phyloP scores from a whole-genome alignment of 2,113 vertebrate species.

The Apodemus speciosus region DNA sequence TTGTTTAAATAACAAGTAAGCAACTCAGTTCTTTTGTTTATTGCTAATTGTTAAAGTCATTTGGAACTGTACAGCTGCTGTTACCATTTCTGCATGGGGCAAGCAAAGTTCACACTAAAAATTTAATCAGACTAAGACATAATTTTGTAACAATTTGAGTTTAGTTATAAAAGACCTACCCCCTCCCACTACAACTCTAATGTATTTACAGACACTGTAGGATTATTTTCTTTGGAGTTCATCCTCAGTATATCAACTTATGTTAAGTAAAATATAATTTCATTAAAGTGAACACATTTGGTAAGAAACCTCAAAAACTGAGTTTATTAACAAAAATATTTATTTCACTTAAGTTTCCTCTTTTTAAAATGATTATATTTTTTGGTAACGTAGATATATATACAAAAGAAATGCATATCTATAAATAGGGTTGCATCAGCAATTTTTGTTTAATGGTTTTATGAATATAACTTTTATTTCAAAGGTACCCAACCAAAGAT shows the following conservation, averaged over 20 bases:
- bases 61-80: constrained; percentile 65
- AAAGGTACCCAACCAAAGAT: constrained; percentile 51
- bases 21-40: constrained; percentile 70
- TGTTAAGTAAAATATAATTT: constrained; percentile 68
- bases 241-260: constrained; percentile 70
- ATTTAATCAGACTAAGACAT: constrained; percentile 63
- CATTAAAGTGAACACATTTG: constrained; percentile 64
- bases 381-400: constrained; percentile 34
- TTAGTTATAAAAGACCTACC: constrained; percentile 71
- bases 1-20: constrained; percentile 64
- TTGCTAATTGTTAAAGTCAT: constrained; percentile 69
- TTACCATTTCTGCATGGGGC: constrained; percentile 49
- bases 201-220: constrained; percentile 71
- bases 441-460: constrained; percentile 50
- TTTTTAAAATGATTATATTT: constrained; percentile 52
- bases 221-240: constrained; percentile 73
- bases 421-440: not conserved
- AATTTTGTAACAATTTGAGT: constrained; percentile 74
- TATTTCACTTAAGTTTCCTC: constrained; percentile 49
- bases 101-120: constrained; percentile 64
- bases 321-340: constrained; percentile 36
- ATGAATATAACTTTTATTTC: constrained; percentile 54
- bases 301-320: constrained; percentile 53
- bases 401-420: not conserved
- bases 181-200: constrained; percentile 75